phyloP scores from a whole-genome alignment of 2,888 invertebrate species.

The Drosophila imparisetae region DNA sequence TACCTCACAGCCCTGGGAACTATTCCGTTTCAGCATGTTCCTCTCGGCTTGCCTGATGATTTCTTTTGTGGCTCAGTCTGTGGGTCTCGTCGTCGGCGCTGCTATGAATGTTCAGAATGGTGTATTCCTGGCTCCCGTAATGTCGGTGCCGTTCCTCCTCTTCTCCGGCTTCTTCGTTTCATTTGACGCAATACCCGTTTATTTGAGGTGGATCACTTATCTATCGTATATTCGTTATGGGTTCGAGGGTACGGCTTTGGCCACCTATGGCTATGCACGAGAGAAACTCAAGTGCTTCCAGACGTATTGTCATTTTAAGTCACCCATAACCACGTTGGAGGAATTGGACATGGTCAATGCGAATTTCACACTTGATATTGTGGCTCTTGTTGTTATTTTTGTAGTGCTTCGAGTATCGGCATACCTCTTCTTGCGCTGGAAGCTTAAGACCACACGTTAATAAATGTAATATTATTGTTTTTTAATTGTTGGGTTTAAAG shows the following conservation, averaged over 20 bases:
- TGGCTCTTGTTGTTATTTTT: conserved; percentile 92
- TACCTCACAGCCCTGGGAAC: conserved; percentile 95
- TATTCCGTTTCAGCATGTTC: conserved; percentile 94
- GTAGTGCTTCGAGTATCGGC: conserved; percentile 92
- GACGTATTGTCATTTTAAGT: conserved; percentile 94
- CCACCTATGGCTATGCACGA: conserved; percentile 94
- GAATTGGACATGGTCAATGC: conserved; percentile 94
- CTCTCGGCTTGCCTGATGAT: conserved; percentile 94
- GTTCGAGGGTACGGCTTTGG: conserved; percentile 96
- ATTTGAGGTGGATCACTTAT: conserved; percentile 97
- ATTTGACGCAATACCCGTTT: conserved; percentile 97
- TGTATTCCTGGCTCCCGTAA: conserved; percentile 97
- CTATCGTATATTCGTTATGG: conserved; percentile 97
- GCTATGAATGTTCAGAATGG: conserved; percentile 98
- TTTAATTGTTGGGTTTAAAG: conserved; percentile 55
- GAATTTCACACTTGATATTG: conserved; percentile 91
- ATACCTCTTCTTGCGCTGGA: conserved; percentile 94
- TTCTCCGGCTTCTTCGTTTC: conserved; percentile 99
- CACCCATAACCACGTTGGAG: conserved; percentile 92
- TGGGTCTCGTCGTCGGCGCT: conserved; percentile 97
- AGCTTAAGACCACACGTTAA: conserved; percentile 91
- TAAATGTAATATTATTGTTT: conserved; percentile 56
- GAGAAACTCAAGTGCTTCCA: conserved; percentile 92
- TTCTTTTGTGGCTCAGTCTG: conserved; percentile 97
- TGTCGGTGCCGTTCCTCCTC: conserved; percentile 97